Conservation (phyloP, 1,140 invertebrate species). For the Heliconius melpomene region DNA sequence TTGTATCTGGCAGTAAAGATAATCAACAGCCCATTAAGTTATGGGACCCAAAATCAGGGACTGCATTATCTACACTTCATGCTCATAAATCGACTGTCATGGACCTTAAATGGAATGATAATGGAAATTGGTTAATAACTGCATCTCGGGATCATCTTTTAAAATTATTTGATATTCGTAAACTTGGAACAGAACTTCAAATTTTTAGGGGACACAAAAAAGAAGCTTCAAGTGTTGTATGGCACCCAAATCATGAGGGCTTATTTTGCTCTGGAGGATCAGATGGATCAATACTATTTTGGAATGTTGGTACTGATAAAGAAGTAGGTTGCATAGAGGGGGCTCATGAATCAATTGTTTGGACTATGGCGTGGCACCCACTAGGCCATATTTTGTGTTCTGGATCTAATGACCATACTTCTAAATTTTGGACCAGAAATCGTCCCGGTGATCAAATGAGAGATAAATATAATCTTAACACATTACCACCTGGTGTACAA, state of each 20-base stretch:
- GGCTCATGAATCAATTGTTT: slow-evolving; percentile 99
- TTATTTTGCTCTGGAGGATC: slow-evolving; percentile 98
- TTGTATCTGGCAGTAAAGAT: slow-evolving; percentile 99
- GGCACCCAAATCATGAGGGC: slow-evolving; percentile 98
- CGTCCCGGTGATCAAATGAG: slow-evolving; percentile 98
- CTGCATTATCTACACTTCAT: slow-evolving; percentile 93
- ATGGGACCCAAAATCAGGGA: slow-evolving; percentile 98
- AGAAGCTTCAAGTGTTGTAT: slow-evolving; percentile 97
- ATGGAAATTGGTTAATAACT: slow-evolving; percentile 99
- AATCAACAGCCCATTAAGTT: slow-evolving; percentile 99
- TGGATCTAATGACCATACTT: slow-evolving; percentile 98
- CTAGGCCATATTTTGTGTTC: slow-evolving; percentile 99
- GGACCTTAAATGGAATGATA: slow-evolving; percentile 99
- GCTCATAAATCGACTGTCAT: slow-evolving; percentile 99
- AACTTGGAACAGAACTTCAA: slow-evolving; percentile 96
- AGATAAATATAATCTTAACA: slow-evolving; percentile 98
- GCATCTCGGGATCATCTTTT: slow-evolving; percentile 98
- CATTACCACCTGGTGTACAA: slow-evolving; percentile 87
- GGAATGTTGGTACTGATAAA: slow-evolving; percentile 98
- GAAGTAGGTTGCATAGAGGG: slow-evolving; percentile 99
- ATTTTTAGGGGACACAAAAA: slow-evolving; percentile 99
- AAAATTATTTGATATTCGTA: slow-evolving; percentile 99
- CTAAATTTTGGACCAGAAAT: slow-evolving; percentile 99
- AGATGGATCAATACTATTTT: slow-evolving; percentile 98
- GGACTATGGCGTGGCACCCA: slow-evolving; percentile 99